A percentile compares a stretch with the other conserved stretches of the same genome.
Evolutionary conservation across 2,113 vertebrate species (phyloP).

Genomic region (Cercocebus atys): DNA sequence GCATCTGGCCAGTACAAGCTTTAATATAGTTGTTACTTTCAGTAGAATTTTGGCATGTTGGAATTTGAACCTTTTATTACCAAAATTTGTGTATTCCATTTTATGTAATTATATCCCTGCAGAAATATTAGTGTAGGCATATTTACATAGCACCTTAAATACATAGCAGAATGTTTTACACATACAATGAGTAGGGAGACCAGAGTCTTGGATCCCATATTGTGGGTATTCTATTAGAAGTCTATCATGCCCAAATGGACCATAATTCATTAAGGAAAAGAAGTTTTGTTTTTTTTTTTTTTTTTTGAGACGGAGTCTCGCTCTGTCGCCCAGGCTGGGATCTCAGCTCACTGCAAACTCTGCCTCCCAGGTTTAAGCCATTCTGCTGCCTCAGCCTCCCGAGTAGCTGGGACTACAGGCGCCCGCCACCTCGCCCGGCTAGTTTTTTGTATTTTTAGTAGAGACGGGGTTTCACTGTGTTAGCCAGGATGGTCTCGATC

Average conservation of each 20-base stretch:
- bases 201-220: not conserved
- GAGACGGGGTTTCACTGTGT: no score
- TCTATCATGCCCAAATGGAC: not conserved
- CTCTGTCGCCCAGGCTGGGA: no score
- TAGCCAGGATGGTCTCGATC: no score
- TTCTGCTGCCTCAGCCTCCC: no score
- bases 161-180: not conserved
- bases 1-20: not conserved
- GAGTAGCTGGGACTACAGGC: no score
- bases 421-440: no score
- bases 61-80: constrained; percentile 21
- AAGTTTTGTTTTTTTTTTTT: no score
- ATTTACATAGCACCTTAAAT: not conserved
- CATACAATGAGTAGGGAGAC: not conserved
- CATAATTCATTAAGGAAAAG: not conserved
- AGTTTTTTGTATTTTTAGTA: no score
- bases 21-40: constrained; percentile 17
- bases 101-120: not conserved
- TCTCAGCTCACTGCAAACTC: no score
- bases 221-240: not conserved
- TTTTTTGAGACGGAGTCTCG: no score
- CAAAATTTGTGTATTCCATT: not conserved
- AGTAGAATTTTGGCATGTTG: constrained; percentile 16
- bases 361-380: no score
- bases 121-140: not conserved